These are phyloP conservation scores for Okapia johnstoni DNA, from an alignment of 2,113 vertebrate species.

Conservation along the genomic window DNA sequence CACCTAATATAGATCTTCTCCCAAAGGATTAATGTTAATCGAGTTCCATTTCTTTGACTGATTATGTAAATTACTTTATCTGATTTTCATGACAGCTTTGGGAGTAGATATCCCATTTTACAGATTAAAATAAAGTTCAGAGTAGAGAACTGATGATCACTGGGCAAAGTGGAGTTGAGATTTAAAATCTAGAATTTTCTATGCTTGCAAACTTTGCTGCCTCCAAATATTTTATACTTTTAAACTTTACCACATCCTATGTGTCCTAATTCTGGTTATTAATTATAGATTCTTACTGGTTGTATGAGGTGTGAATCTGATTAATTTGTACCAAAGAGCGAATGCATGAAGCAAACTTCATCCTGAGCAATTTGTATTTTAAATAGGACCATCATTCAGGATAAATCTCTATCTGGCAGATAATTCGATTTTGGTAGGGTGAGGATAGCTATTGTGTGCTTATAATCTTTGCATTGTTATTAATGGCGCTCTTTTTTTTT, in stretches of 20 bases:
- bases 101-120: not conserved
- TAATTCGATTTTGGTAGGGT: not conserved
- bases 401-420: not conserved
- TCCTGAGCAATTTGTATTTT: not conserved
- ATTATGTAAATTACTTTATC: not conserved
- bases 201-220: not conserved
- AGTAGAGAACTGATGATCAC: not conserved
- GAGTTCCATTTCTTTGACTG: not conserved
- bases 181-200: not conserved
- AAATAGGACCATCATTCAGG: not conserved
- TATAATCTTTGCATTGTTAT: not conserved
- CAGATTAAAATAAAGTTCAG: not conserved
- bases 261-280: not conserved
- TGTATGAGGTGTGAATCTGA: not conserved
- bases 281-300: not conserved
- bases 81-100: not conserved
- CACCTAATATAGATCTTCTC: not conserved
- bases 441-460: not conserved
- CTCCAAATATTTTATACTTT: not conserved
- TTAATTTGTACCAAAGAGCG: not conserved
- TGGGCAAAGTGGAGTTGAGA: not conserved
- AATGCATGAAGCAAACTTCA: not conserved
- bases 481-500: not conserved
- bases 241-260: not conserved
- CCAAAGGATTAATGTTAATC: not conserved